Percentiles rank a stretch among this genome's conserved stretches.
Evolutionary conservation across 37 sponge, comb jelly and placozoan species (phyloP).

Genomic region (Hormiphora californensis): DNA sequence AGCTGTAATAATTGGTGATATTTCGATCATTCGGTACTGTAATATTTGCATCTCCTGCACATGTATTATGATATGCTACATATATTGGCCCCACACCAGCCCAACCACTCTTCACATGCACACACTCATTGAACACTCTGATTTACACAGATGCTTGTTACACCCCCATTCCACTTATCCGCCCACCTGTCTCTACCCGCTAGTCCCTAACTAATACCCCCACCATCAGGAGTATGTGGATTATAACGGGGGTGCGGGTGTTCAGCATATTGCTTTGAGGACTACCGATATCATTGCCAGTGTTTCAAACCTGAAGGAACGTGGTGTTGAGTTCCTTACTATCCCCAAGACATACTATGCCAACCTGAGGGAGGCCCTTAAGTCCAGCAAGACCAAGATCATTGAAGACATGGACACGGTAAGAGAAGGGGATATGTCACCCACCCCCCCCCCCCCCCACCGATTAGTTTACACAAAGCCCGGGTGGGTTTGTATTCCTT

Average conservation of each 20-base stretch:
- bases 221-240: constrained; percentile 93
- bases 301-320: constrained; percentile 67
- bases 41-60: too few relatives aligned
- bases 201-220: too few relatives aligned
- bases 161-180: too few relatives aligned
- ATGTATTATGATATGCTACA: background rate
- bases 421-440: constrained; percentile 14
- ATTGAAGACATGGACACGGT: constrained; percentile 67
- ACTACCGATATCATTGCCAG: background rate
- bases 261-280: constrained; percentile 93
- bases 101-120: too few relatives aligned
- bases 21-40: background rate
- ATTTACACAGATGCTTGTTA: too few relatives aligned
- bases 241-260: constrained; percentile 90
- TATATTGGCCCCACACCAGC: too few relatives aligned
- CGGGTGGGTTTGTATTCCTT: too few relatives aligned
- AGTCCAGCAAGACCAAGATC: constrained; percentile 73
- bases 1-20: background rate
- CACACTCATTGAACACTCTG: too few relatives aligned
- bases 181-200: too few relatives aligned
- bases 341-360: constrained; percentile 85
- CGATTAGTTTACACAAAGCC: too few relatives aligned
- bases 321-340: constrained; percentile 81
- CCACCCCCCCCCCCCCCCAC: too few relatives aligned
- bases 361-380: constrained; percentile 73